These are phyloP conservation scores for Sminthurides aquaticus DNA, from an alignment of 2,888 invertebrate genomes.

Conservation along the genomic window DNA sequence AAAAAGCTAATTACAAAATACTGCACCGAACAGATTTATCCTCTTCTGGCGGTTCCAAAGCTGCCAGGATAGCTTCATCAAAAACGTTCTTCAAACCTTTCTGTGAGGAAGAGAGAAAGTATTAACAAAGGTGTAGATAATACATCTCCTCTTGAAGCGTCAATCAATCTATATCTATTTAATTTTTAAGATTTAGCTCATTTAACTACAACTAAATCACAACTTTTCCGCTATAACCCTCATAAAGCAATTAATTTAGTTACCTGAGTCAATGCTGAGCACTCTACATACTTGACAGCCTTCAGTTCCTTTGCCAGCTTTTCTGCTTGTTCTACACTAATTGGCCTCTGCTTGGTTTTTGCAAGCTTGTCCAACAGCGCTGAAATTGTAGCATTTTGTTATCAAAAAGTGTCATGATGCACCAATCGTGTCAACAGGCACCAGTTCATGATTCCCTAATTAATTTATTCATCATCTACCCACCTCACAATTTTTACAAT, in stretches of 20 bases:
- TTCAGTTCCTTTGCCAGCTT: constrained; percentile 95
- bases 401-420: no score
- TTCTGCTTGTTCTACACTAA: constrained; percentile 91
- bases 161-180: no score
- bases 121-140: no score
- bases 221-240: not conserved
- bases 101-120: no score
- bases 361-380: constrained; percentile 85
- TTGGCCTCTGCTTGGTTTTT: constrained; percentile 98
- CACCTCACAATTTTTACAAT: no score
- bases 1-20: no score
- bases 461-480: not conserved
- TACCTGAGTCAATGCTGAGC: constrained; percentile 94
- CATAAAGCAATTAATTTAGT: not conserved
- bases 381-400: not conserved
- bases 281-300: constrained; percentile 99
- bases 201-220: not conserved
- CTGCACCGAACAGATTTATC: no score
- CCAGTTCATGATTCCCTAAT: not conserved
- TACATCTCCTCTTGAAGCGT: no score
- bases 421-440: no score
- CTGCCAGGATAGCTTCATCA: constrained; percentile 97
- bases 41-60: constrained; percentile 81
- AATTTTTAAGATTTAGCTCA: no score
- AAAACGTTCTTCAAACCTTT: constrained; percentile 99